Evolutionary conservation across 2,797 vertebrate genomes (phyloP).

Genomic region (Graptemys geographica): DNA sequence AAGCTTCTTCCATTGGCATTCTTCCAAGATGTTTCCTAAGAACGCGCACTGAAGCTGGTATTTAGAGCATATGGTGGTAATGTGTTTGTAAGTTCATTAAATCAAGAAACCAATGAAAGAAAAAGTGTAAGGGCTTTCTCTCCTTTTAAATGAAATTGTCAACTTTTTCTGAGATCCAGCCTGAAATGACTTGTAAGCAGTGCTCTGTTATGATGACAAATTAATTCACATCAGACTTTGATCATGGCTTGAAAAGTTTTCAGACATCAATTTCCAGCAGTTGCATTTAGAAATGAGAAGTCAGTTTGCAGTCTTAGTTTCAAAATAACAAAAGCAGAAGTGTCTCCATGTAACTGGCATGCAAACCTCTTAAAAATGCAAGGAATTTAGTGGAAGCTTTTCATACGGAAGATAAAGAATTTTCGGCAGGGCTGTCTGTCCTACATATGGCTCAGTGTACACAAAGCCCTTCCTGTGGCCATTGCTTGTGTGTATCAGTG

Average conservation of each 20-base stretch:
- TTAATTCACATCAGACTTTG: conserved; percentile 86
- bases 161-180: conserved; percentile 81
- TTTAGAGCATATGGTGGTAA: conserved; percentile 84
- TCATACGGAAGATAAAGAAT: conserved; percentile 36
- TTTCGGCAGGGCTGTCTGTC: conserved; percentile 20
- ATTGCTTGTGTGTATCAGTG: conserved; percentile 28
- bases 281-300: conserved; percentile 78
- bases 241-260: conserved; percentile 82
- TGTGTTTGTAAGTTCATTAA: conserved; percentile 86
- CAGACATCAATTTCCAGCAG: conserved; percentile 80
- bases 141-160: conserved; percentile 86
- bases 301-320: conserved; percentile 68
- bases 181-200: conserved; percentile 82
- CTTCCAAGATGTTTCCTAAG: conserved; percentile 83
- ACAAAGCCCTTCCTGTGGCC: conserved; percentile 42
- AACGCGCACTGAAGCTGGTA: conserved; percentile 80
- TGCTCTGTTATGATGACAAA: conserved; percentile 84
- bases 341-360: conserved; percentile 56
- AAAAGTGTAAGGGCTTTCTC: conserved; percentile 80
- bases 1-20: conserved; percentile 82
- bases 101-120: conserved; percentile 84
- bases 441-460: conserved; percentile 36
- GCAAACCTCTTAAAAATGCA: conserved; percentile 50
- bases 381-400: conserved; percentile 41
- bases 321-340: conserved; percentile 70